phyloP scores from a whole-genome alignment of 2,888 invertebrate genomes.

The Lithodes maja region DNA sequence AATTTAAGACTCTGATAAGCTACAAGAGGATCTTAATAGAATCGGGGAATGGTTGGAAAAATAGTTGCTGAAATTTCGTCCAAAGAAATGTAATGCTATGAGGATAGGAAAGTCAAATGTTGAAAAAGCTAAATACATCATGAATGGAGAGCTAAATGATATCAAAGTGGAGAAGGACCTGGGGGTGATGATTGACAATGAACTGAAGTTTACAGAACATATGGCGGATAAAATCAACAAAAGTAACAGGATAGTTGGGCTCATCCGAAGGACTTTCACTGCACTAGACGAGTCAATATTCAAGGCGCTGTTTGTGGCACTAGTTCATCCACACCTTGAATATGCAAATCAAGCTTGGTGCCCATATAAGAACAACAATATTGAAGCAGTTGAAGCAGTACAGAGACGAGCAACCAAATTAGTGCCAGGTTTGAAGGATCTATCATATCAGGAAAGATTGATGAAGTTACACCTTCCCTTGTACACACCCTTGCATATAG shows the following conservation, averaged over 20 bases:
- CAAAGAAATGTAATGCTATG: not conserved
- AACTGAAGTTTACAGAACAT: constrained; percentile 3
- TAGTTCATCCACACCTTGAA: not conserved
- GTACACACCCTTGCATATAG: no score
- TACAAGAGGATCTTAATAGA: not conserved
- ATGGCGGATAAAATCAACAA: constrained; percentile 15
- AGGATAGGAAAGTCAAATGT: not conserved
- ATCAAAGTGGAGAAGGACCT: not conserved
- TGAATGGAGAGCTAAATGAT: not conserved
- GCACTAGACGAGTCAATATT: constrained; percentile 9
- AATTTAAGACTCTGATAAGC: not conserved
- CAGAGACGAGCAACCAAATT: not conserved
- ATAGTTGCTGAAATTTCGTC: not conserved
- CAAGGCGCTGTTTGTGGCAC: constrained; percentile 7
- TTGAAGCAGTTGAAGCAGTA: not conserved
- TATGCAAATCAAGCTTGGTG: not conserved
- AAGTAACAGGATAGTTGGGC: constrained; percentile 12
- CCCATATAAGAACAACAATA: not conserved
- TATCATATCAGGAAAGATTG: no score
- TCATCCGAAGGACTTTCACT: not conserved
- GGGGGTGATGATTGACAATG: not conserved
- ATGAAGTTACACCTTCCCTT: no score
- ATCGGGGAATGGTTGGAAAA: not conserved
- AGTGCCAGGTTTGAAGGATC: no score
- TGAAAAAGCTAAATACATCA: not conserved